These are phyloP conservation scores for Diploptera punctata DNA, from an alignment of 2,888 invertebrate genomes.

Conservation along the genomic window DNA sequence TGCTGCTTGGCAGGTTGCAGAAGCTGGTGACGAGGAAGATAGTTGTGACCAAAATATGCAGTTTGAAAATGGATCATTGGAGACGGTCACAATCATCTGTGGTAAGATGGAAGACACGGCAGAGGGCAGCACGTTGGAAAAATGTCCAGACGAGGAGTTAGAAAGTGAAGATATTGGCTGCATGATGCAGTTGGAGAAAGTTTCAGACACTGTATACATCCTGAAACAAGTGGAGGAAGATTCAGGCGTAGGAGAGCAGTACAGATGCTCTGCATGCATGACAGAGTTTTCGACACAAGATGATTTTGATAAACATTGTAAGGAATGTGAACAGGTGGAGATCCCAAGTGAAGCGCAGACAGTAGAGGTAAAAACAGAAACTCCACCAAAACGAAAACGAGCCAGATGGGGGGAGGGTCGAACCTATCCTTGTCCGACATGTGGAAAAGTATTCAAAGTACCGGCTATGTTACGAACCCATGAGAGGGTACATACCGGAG, in stretches of 20 bases:
- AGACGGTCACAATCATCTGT: background rate
- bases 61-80: too few species aligned
- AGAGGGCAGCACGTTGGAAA: background rate
- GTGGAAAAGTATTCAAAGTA: conserved; percentile 20
- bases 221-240: background rate
- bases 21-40: too few species aligned
- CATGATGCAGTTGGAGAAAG: background rate
- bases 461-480: conserved; percentile 17
- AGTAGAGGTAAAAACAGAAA: background rate
- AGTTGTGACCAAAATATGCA: too few species aligned
- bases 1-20: too few species aligned
- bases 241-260: background rate
- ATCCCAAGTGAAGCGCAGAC: background rate
- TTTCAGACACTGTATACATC: background rate
- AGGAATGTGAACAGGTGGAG: background rate
- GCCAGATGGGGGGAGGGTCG: conserved; percentile 13
- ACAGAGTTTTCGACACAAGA: background rate
- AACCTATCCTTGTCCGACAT: conserved; percentile 13
- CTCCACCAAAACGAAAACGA: background rate
- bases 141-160: background rate
- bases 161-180: background rate
- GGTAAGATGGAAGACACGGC: background rate
- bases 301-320: background rate
- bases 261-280: background rate
- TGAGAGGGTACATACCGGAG: conserved; percentile 2